phyloP scores from a whole-genome alignment of 1,140 invertebrate genomes.

The Doryteuthis pealeii region DNA sequence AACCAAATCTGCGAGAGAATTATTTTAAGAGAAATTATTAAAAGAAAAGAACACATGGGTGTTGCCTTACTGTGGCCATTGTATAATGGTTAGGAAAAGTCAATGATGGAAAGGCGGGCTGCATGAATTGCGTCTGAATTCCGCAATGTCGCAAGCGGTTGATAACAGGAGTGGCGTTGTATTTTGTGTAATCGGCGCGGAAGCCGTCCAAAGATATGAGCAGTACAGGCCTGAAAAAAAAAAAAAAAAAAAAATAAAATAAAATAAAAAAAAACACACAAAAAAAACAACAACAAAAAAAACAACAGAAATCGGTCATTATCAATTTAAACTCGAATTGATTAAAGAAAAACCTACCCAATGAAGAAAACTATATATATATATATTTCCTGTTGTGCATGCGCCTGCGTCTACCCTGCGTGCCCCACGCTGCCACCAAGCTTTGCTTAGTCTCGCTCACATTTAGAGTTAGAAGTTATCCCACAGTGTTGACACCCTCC shows the following conservation, averaged over 20 bases:
- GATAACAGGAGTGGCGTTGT: constrained; percentile 64
- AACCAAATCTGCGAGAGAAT: not conserved
- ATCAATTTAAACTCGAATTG: no score
- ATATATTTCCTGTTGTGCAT: no score
- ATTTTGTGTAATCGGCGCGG: constrained; percentile 68
- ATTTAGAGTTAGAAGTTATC: no score
- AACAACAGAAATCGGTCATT: no score
- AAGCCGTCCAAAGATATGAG: constrained; percentile 74
- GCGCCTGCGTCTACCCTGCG: no score
- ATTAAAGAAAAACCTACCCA: no score
- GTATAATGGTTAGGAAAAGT: constrained; percentile 82
- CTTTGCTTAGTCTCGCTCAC: no score
- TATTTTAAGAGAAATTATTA: not conserved
- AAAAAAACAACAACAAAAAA: no score
- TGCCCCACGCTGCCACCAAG: no score
- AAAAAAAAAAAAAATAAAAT: not conserved
- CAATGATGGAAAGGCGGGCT: constrained; percentile 71
- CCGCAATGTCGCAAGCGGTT: constrained; percentile 64
- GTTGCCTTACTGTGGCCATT: constrained; percentile 67
- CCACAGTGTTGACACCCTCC: no score
- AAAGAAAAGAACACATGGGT: not conserved
- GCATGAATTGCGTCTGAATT: constrained; percentile 68
- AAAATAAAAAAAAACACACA: no score
- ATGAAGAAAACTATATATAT: no score
- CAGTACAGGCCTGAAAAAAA: constrained; percentile 28